These are phyloP conservation scores for Neoseiulus cucumeris DNA, from an alignment of 1,140 invertebrate genomes.

Conservation along the genomic window DNA sequence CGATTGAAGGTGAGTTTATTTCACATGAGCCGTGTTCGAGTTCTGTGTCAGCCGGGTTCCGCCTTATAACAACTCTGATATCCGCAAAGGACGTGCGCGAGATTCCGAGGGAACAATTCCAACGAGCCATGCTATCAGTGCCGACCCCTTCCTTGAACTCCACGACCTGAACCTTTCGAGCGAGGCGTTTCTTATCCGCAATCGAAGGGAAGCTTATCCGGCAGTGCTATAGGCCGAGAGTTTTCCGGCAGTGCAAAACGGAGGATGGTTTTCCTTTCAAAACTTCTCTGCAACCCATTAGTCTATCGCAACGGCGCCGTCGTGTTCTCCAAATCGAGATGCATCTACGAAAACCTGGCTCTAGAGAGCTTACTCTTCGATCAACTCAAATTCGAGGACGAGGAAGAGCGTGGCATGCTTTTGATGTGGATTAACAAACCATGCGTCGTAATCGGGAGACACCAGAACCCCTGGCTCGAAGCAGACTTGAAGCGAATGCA, in stretches of 20 bases:
- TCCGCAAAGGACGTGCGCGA: slow-evolving; percentile 5
- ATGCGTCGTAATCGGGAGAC: slow-evolving; percentile 78
- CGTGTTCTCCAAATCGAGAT: slow-evolving; percentile 68
- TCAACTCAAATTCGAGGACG: slow-evolving; percentile 45
- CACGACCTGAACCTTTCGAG: too few relatives aligned
- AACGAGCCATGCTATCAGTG: too few relatives aligned
- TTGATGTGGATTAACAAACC: slow-evolving; percentile 78
- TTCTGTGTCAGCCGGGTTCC: neutral
- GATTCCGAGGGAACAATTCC: neutral
- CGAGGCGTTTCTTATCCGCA: too few relatives aligned
- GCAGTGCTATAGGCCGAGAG: too few relatives aligned
- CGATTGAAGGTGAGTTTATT: slow-evolving; percentile 7
- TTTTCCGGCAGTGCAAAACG: too few relatives aligned
- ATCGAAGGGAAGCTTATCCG: too few relatives aligned
- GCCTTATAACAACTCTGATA: neutral
- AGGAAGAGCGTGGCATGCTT: slow-evolving; percentile 40
- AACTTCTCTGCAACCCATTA: neutral
- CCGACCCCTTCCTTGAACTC: too few relatives aligned
- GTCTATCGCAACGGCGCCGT: slow-evolving; percentile 32
- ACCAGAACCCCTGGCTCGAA: slow-evolving; percentile 92
- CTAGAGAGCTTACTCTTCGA: slow-evolving; percentile 83
- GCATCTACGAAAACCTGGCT: slow-evolving; percentile 75
- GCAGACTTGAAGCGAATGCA: slow-evolving; percentile 38
- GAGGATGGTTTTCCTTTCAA: neutral
- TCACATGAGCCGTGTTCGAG: too few relatives aligned